These are phyloP conservation scores for Agrilus cyanescens DNA, from an alignment of 2,888 invertebrate species.

Conservation along the genomic window DNA sequence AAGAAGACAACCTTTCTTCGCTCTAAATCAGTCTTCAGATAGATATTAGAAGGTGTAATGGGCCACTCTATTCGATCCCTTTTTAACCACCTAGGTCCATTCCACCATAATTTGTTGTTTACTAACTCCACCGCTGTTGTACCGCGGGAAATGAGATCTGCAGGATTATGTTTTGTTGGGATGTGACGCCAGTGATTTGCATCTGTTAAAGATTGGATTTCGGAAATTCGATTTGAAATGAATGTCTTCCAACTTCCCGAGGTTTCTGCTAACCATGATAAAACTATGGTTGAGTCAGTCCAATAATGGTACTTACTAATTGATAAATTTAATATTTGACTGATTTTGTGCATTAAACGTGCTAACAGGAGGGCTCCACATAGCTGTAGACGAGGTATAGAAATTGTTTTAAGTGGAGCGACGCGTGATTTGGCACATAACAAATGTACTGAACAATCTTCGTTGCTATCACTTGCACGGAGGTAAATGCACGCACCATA, in stretches of 20 bases:
- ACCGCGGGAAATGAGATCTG: slow-evolving; percentile 6
- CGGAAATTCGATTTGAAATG: neutral
- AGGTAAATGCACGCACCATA: slow-evolving; percentile 5
- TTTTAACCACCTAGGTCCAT: neutral
- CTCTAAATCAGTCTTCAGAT: too few relatives aligned
- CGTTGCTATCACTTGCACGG: slow-evolving; percentile 6
- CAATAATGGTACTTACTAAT: neutral
- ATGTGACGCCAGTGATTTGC: slow-evolving; percentile 2
- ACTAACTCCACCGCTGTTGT: neutral
- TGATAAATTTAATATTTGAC: neutral
- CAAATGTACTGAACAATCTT: slow-evolving; percentile 10
- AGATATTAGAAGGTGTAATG: neutral
- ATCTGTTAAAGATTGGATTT: neutral
- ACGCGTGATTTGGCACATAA: too few relatives aligned
- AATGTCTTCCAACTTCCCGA: slow-evolving; percentile 1
- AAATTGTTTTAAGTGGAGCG: neutral
- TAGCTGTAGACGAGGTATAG: slow-evolving; percentile 1
- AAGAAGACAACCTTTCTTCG: too few relatives aligned
- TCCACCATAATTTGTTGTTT: neutral
- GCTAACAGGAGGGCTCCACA: slow-evolving; percentile 1
- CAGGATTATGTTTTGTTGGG: slow-evolving; percentile 2
- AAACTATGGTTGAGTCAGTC: slow-evolving; percentile 1
- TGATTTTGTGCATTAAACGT: neutral
- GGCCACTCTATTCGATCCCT: neutral
- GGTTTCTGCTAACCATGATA: neutral